Evolutionary conservation across 2,797 vertebrate genomes (phyloP).

Genomic region (Spondyliosoma cantharus): DNA sequence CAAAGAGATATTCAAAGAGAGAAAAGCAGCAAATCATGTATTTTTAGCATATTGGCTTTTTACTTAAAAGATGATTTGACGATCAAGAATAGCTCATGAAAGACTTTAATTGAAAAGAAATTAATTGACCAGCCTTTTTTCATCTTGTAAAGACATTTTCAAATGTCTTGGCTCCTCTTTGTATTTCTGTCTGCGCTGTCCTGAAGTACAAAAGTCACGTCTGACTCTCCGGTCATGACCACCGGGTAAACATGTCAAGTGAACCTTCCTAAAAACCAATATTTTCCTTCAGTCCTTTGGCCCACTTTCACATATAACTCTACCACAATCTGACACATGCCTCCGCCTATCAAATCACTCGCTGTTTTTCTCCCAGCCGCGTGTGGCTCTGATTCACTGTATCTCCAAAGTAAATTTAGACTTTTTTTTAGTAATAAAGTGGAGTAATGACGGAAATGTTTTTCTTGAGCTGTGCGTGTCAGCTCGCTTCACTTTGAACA

Average conservation of each 20-base stretch:
- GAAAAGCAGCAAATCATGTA: background rate
- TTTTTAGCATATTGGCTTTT: background rate
- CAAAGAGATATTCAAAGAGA: background rate
- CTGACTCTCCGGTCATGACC: conserved; percentile 11
- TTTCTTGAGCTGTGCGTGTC: conserved; percentile 31
- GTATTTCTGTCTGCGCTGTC: background rate
- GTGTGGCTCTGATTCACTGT: conserved; percentile 29
- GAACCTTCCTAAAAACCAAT: conserved; percentile 26
- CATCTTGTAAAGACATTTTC: background rate
- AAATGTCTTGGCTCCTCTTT: background rate
- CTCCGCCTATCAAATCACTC: conserved; percentile 52
- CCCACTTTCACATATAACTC: conserved; percentile 49
- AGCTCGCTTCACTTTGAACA: conserved; percentile 50
- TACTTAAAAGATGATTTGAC: background rate
- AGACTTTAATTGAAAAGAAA: no score
- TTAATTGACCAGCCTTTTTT: no score
- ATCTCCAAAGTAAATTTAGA: conserved; percentile 61
- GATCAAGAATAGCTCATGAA: background rate
- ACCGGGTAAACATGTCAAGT: conserved; percentile 24
- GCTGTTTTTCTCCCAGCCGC: conserved; percentile 48
- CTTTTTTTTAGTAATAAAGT: conserved; percentile 27
- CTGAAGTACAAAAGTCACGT: conserved; percentile 1
- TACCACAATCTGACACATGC: conserved; percentile 57
- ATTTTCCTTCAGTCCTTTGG: conserved; percentile 33
- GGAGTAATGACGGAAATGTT: conserved; percentile 42